phyloP scores from a whole-genome alignment of 2,888 invertebrate genomes.

The Tetrapedia diversipes region DNA sequence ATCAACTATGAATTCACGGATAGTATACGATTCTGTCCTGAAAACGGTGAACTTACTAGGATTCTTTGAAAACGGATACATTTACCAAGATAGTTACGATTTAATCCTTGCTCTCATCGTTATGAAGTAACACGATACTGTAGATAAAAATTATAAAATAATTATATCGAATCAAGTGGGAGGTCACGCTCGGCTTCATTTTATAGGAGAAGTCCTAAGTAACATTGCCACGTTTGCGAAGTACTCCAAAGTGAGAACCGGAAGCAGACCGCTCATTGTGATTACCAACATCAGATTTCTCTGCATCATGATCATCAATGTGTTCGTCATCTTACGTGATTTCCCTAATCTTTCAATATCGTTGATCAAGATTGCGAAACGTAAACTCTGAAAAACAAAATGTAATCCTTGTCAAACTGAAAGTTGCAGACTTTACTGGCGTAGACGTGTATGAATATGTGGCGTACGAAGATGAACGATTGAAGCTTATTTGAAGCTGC shows the following conservation, averaged over 20 bases:
- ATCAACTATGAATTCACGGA: too few species aligned
- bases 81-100: conserved; percentile 6
- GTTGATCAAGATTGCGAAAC: conserved; percentile 55
- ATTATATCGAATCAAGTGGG: not conserved
- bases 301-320: conserved; percentile 51
- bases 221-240: conserved; percentile 55
- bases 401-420: not conserved
- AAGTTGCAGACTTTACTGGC: too few species aligned
- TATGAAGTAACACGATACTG: conserved; percentile 56
- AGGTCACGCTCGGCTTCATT: not conserved
- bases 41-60: not conserved
- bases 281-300: conserved; percentile 57
- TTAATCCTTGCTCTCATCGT: conserved; percentile 49
- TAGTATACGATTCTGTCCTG: too few species aligned
- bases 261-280: conserved; percentile 51
- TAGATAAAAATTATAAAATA: conserved; percentile 17
- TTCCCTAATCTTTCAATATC: conserved; percentile 61
- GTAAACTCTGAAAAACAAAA: conserved; percentile 54
- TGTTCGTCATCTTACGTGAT: conserved; percentile 46
- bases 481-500: not conserved
- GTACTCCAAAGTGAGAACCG: conserved; percentile 60
- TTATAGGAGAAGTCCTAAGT: not conserved
- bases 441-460: too few species aligned
- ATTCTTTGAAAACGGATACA: not conserved
- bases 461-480: not conserved